A percentile compares a stretch with the other conserved stretches of the same genome.
phyloP scores from a whole-genome alignment of 2,888 invertebrate species.

The Hedya salicella region DNA sequence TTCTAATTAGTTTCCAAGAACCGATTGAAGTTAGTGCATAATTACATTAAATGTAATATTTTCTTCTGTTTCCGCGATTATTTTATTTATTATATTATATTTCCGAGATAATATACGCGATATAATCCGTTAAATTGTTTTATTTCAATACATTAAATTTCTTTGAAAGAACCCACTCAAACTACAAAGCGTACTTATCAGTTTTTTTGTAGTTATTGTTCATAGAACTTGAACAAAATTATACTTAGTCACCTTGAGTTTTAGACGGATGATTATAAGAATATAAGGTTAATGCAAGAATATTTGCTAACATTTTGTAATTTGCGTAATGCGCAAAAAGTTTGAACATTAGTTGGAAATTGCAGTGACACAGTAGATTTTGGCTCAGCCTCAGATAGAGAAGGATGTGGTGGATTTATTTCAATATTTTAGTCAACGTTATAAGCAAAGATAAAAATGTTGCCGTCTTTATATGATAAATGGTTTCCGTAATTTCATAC shows the following conservation, averaged over 20 bases:
- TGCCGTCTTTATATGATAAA: slow-evolving; percentile 9
- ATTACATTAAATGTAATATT: too few relatives aligned
- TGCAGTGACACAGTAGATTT: slow-evolving; percentile 11
- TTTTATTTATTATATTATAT: too few relatives aligned
- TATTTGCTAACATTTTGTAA: slow-evolving; percentile 23
- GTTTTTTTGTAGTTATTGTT: slow-evolving; percentile 23
- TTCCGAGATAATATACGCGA: too few relatives aligned
- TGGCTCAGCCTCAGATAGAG: slow-evolving; percentile 1
- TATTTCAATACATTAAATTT: too few relatives aligned
- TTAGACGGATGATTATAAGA: slow-evolving; percentile 31
- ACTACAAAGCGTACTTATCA: neutral
- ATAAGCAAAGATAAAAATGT: slow-evolving; percentile 24
- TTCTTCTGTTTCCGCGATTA: too few relatives aligned
- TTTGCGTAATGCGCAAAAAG: slow-evolving; percentile 39
- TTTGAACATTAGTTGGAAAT: slow-evolving; percentile 13
- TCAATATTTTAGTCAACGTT: slow-evolving; percentile 29
- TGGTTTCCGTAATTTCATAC: slow-evolving; percentile 14
- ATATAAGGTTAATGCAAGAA: slow-evolving; percentile 27
- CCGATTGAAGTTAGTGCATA: slow-evolving; percentile 2
- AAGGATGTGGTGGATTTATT: slow-evolving; percentile 23
- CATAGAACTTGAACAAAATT: slow-evolving; percentile 28
- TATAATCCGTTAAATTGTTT: too few relatives aligned
- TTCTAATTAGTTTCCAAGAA: slow-evolving; percentile 9
- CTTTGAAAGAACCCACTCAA: neutral
- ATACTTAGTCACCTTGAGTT: slow-evolving; percentile 28